Evolutionary conservation across 2,797 vertebrate genomes (phyloP).

Genomic region (Lophotriccus pileatus): DNA sequence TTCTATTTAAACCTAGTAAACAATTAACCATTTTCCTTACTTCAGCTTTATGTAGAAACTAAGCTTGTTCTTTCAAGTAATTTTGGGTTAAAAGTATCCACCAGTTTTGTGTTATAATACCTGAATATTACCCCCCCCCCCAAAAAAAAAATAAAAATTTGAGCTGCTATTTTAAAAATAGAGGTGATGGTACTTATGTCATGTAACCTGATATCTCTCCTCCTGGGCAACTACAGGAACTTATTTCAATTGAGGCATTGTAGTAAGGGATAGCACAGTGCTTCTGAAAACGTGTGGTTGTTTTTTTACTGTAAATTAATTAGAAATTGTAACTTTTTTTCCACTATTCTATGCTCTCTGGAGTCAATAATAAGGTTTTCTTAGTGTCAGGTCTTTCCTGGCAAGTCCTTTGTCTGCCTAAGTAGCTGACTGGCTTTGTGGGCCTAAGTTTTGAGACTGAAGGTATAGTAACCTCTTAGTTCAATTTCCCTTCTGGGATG

Average conservation of each 20-base stretch:
- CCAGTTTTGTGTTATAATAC: neutral
- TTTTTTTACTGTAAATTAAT: neutral
- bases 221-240: neutral
- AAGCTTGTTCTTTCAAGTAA: neutral
- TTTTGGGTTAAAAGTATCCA: neutral
- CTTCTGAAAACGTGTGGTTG: neutral
- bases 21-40: constrained; percentile 8
- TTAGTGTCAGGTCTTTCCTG: neutral
- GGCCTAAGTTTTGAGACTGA: neutral
- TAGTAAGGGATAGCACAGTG: neutral
- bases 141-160: neutral
- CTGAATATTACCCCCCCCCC: neutral
- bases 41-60: neutral
- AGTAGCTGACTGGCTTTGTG: neutral
- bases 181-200: neutral
- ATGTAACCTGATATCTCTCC: neutral
- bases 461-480: neutral
- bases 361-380: neutral
- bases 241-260: neutral
- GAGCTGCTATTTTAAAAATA: neutral
- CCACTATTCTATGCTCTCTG: neutral
- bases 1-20: constrained; percentile 14
- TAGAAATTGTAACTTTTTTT: neutral
- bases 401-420: neutral
- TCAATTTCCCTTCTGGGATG: neutral